These are phyloP conservation scores for Megaceryle alcyon DNA, from an alignment of 2,797 vertebrate species.

Conservation along the genomic window DNA sequence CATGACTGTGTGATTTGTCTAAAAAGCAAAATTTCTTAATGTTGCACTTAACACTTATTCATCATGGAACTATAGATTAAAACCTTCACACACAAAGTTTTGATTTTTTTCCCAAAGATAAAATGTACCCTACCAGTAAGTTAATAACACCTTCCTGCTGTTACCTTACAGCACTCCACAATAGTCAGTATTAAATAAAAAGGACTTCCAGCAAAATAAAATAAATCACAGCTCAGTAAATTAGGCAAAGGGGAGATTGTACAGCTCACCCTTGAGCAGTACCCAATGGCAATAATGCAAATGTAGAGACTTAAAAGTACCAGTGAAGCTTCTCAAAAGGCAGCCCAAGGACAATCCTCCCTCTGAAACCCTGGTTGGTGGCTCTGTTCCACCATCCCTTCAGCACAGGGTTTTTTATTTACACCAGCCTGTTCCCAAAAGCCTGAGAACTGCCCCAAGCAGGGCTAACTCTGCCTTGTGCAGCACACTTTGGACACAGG, in stretches of 20 bases:
- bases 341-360: background rate
- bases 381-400: background rate
- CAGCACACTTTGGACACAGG: rapidly evolving
- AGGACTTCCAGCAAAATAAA: background rate
- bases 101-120: background rate
- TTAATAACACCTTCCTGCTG: constrained; percentile 16
- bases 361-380: background rate
- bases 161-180: background rate
- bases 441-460: background rate
- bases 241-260: background rate
- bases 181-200: constrained; percentile 57
- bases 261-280: background rate
- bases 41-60: constrained; percentile 29
- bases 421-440: background rate
- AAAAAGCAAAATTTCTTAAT: constrained; percentile 38
- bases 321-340: background rate
- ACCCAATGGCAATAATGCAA: background rate
- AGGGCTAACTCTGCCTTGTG: rapidly evolving
- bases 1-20: background rate
- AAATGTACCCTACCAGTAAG: background rate
- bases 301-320: background rate
- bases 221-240: background rate
- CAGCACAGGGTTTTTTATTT: background rate
- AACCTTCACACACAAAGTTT: background rate
- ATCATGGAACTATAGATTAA: constrained; percentile 38